Conservation (phyloP, 2,113 vertebrate genomes). For the Nannospalax galili region DNA sequence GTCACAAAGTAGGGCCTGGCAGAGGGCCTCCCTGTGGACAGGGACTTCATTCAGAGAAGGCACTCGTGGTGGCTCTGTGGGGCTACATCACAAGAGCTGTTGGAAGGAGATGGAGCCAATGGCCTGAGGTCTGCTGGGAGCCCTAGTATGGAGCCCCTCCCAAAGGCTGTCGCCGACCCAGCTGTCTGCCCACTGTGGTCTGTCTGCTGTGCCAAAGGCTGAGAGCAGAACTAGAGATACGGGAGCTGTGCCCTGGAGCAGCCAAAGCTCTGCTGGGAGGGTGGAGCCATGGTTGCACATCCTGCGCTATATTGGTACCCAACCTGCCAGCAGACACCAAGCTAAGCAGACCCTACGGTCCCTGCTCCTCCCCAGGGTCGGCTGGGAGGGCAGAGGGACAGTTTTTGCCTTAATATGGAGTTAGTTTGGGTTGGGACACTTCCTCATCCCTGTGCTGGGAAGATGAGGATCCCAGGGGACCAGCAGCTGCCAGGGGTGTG, state of each 20-base stretch:
- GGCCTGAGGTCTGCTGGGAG: background rate
- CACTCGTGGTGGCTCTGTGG: background rate
- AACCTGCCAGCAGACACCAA: background rate
- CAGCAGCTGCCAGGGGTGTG: constrained; percentile 23
- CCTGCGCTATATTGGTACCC: background rate
- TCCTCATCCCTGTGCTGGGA: background rate
- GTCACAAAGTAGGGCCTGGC: background rate
- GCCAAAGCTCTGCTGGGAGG: background rate
- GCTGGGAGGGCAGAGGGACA: background rate
- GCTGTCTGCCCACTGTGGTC: background rate
- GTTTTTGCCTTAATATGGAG: constrained; percentile 36
- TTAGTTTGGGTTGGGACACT: background rate
- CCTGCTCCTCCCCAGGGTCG: background rate
- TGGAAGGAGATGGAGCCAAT: too few species aligned
- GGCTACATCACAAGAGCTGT: background rate
- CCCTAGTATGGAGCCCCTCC: background rate
- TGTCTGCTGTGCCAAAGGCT: background rate
- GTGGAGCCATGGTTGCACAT: background rate
- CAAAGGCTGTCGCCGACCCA: fast-evolving
- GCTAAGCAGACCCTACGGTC: background rate
- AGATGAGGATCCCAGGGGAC: constrained; percentile 10
- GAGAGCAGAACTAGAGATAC: background rate
- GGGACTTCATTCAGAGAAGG: background rate
- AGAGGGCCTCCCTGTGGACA: background rate
- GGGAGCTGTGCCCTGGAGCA: background rate